These are phyloP conservation scores for Cerastis leucographa DNA, from an alignment of 2,888 invertebrate species.

Conservation along the genomic window DNA sequence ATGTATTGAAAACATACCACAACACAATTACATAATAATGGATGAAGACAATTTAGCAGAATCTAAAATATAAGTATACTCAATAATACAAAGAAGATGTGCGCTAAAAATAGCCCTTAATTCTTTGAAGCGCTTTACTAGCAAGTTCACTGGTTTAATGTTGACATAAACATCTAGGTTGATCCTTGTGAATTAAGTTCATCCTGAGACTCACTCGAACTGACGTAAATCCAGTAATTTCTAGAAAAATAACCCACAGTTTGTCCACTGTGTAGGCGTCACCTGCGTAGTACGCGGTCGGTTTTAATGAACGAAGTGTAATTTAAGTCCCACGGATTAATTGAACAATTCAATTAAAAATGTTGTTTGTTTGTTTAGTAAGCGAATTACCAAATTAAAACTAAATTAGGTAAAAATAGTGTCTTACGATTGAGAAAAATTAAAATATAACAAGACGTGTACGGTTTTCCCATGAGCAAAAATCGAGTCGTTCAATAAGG, in stretches of 20 bases:
- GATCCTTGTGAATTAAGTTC: conserved; percentile 52
- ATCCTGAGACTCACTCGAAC: conserved; percentile 48
- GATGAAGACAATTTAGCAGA: no score
- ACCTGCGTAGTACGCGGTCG: conserved; percentile 26
- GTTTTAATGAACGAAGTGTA: conserved; percentile 44
- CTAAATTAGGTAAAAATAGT: background rate
- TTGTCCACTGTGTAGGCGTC: conserved; percentile 46
- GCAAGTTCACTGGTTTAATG: conserved; percentile 25
- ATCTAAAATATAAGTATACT: no score
- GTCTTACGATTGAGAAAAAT: background rate
- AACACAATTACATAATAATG: background rate
- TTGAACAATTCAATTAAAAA: conserved; percentile 39
- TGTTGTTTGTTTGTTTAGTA: conserved; percentile 27
- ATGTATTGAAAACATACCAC: background rate
- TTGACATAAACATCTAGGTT: conserved; percentile 51
- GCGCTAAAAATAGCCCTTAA: conserved; percentile 21
- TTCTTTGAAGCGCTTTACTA: conserved; percentile 2
- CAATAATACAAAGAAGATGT: background rate
- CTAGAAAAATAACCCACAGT: conserved; percentile 56
- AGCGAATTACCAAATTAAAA: background rate
- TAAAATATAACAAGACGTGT: background rate
- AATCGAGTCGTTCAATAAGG: background rate
- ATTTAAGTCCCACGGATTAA: conserved; percentile 35
- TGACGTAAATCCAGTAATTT: conserved; percentile 71
- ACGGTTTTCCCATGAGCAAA: background rate